Base-by-base conservation (phyloP, 1,140 invertebrate genomes). In the Leptinotarsa texana region DNA sequence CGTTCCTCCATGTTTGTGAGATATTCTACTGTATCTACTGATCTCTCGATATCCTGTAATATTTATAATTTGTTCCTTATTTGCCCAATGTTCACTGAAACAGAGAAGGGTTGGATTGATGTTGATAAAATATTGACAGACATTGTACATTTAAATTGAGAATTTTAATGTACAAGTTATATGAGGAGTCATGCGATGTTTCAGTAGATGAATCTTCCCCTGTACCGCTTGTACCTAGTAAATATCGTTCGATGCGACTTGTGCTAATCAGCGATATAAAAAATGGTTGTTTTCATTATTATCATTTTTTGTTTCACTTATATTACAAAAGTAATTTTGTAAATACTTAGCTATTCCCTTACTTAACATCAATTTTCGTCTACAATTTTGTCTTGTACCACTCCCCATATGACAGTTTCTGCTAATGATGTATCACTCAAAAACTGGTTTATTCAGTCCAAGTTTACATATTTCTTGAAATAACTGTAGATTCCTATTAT, bases 131-230 rank as follows among this genome's bases (percentile, higher is more conserved):
- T 65, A 27, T 65, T 65, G 21, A 65, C 21, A 65, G 63, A 65
- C 21, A 65, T 65, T 65, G 63, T 65, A 65, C 63, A 65, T 65
- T 65, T 13, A 65, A 18, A 65, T 65, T 65, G 63, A 65, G n/a
- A 65, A 65, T 65, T 22, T 65, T 18, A 18, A 65, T 65, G 13
- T 18, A 24, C 63, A 1, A 65, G n/a, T 21, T 27, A 65, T 65
- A 65, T 24, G 17, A 65, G 21, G 63, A 65, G 63, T 24, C 1
- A 65, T 24, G 63, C 13, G 24, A 24, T 65, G 63, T 65, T 65
- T 21, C 21, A 3, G 21, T 65, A n/a, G 0, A 65, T 65, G n/a
- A 17, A 65, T 21, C 24, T 65, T 27, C 21, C 24, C 63, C 63
- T 3, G 63, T 27, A 65, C 13, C 63, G 24, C 63, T 21, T 3